Evolutionary conservation across 2,113 vertebrate genomes (phyloP), one percentile per base, ranked within the genome.

Genomic region (Reinhardtius hippoglossoides): DNA sequence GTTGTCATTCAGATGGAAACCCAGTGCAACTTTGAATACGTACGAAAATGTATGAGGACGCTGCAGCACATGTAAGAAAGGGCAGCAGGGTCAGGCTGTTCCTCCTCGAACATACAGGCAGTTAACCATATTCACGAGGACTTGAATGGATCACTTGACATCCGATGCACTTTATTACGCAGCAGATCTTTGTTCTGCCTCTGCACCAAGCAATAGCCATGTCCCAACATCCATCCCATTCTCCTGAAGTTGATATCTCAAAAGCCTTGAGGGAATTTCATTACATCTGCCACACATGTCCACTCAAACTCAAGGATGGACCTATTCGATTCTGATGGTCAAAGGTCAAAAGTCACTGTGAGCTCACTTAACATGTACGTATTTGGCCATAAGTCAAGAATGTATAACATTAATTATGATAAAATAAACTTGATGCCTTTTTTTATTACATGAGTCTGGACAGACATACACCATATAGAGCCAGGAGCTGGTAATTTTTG

Each of bases 1-100:
- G 9, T 84, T 74, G 62, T 46, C 63, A 23, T 67, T 76, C 67
- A 62, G 80, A 81, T 83, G 62, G 48, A 71, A 79, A 50, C 20
- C 20, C 71, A 55, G 66, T 55, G 81, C 24, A 14, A 3, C 44
- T 46, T 46, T 46, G 12, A 13, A 46, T 46, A 46, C 44, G 0
- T 16, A 13, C 0, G 2, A 5, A 66, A 60, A 42, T 46, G 65
- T 71, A 18, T 74, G 57, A 56, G 55, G 26, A 65, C 42, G 26
- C 64, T 24, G 72, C 68, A 79, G 59, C 42, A 65, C 3, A 48
- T 56, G 56, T 75, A 44, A 40, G 9, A 35, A 24, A 64, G 54
- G 55, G 31, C 35, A n/a, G 35, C 46, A 31, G 69, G 71, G 59
- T 77, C 72, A 70, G n/a, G 37, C 27, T 15, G 10, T 3, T 44